A percentile compares a stretch with the other conserved stretches of the same genome.
These are phyloP conservation scores for Leptothorax acervorum DNA, from an alignment of 2,888 invertebrate species.

Conservation along the genomic window DNA sequence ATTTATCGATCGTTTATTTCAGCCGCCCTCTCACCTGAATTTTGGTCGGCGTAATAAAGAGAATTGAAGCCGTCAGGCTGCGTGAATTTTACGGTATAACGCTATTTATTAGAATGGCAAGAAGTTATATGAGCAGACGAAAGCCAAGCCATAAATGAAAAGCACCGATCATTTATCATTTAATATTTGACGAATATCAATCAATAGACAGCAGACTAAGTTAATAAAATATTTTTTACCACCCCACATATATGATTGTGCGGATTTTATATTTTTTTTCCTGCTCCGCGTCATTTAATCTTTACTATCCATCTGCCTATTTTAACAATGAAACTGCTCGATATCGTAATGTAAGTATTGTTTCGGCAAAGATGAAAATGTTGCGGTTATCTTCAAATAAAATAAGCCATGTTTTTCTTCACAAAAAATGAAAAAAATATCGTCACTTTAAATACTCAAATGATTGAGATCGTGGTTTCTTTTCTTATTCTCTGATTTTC, in stretches of 20 bases:
- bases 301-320: not conserved
- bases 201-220: not conserved
- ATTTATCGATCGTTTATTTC: constrained; percentile 21
- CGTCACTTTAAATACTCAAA: not conserved
- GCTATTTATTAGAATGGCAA: not conserved
- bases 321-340: not conserved
- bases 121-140: too few relatives aligned
- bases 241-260: not conserved
- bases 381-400: not conserved
- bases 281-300: not conserved
- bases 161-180: not conserved
- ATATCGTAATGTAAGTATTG: not conserved
- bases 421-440: not conserved
- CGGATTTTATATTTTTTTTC: not conserved
- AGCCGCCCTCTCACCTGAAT: not conserved
- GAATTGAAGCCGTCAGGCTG: not conserved
- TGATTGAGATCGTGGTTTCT: not conserved
- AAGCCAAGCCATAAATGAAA: not conserved
- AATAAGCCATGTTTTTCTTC: not conserved
- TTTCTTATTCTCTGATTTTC: not conserved
- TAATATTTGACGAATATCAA: not conserved
- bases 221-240: not conserved
- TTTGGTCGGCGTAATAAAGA: not conserved
- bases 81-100: not conserved
- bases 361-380: not conserved